These are phyloP conservation scores for Tychaedon coryphoeus DNA, from an alignment of 2,113 vertebrate species.

Conservation along the genomic window DNA sequence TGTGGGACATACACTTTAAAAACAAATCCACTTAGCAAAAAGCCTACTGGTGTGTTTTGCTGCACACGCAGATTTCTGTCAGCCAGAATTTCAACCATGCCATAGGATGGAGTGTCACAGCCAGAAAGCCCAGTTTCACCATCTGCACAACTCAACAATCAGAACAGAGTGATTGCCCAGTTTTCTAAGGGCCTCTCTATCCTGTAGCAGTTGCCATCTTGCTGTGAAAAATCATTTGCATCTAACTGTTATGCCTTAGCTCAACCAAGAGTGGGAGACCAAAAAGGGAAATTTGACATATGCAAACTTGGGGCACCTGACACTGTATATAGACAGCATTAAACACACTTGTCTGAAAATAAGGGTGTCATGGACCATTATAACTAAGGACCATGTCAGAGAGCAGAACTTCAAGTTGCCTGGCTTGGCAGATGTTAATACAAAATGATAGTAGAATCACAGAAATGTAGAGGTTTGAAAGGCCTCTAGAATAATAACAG, in stretches of 20 bases:
- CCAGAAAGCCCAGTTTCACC: neutral
- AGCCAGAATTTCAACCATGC: neutral
- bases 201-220: neutral
- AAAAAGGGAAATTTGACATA: neutral
- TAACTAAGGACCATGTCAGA: neutral
- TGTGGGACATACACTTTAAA: neutral
- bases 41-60: neutral
- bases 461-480: fast-evolving
- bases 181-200: neutral
- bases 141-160: neutral
- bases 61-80: neutral
- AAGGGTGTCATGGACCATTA: neutral
- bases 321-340: fast-evolving
- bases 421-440: neutral
- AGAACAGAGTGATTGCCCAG: neutral
- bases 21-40: neutral
- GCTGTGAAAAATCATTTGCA: neutral
- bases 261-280: neutral
- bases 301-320: neutral
- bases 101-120: neutral
- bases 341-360: neutral
- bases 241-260: neutral
- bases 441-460: neutral
- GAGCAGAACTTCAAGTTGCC: neutral
- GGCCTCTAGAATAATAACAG: neutral